These are phyloP conservation scores for Neocloeon triangulifer DNA, from an alignment of 1,140 invertebrate species.

Conservation along the genomic window DNA sequence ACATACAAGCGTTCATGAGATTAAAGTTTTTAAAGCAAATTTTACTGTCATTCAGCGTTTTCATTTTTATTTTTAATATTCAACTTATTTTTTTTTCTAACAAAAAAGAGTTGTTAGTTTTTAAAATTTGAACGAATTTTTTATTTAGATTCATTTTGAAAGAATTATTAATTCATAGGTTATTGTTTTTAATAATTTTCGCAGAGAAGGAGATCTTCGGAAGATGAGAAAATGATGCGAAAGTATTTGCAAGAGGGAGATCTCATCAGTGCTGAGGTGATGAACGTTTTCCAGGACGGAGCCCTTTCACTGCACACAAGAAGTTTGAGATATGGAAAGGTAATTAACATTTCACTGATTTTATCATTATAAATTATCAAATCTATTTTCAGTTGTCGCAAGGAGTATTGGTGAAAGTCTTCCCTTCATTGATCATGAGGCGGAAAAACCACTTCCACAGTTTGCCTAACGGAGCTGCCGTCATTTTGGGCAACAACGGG, in stretches of 20 bases:
- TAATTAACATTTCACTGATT: conserved; percentile 15
- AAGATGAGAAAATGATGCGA: conserved; percentile 96
- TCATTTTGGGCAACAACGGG: conserved; percentile 94
- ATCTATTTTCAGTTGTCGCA: conserved; percentile 39
- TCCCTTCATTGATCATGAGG: conserved; percentile 76
- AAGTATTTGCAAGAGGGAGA: conserved; percentile 89
- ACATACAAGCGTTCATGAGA: too few species aligned
- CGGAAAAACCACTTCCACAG: conserved; percentile 94
- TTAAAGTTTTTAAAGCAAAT: too few species aligned
- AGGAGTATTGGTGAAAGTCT: conserved; percentile 77
- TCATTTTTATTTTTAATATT: too few species aligned
- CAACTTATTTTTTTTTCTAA: too few species aligned
- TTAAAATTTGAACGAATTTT: too few species aligned
- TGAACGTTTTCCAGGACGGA: conserved; percentile 78
- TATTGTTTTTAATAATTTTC: conserved; percentile 10
- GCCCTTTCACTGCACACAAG: conserved; percentile 83
- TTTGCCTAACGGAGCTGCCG: conserved; percentile 64
- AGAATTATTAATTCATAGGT: too few species aligned
- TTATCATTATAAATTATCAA: too few species aligned
- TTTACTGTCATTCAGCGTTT: too few species aligned
- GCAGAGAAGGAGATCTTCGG: conserved; percentile 68
- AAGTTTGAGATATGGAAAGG: conserved; percentile 93
- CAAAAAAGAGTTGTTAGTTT: conserved; percentile 9
- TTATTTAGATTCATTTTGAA: too few species aligned
- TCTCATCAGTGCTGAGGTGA: conserved; percentile 91